Conservation (phyloP, 2,888 invertebrate genomes). For the Diplazon laetatorius region DNA sequence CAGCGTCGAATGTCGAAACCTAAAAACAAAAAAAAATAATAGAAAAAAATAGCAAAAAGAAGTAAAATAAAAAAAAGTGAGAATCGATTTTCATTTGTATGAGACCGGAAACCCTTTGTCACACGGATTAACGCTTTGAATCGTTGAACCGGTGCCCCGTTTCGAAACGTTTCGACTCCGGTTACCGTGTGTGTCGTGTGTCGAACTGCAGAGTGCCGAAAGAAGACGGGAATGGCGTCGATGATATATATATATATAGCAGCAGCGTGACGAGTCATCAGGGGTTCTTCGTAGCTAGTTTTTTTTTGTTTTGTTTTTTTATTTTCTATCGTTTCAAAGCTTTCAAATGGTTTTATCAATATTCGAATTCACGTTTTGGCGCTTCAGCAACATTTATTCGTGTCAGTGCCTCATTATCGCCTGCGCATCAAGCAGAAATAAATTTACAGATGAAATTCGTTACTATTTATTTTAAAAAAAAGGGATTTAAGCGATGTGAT, state of each 20-base stretch:
- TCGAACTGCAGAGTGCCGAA: constrained; percentile 15
- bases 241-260: constrained; percentile 28
- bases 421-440: too few species aligned
- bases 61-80: constrained; percentile 61
- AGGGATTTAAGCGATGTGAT: too few species aligned
- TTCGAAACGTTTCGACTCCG: constrained; percentile 54
- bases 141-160: constrained; percentile 55
- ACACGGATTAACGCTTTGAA: constrained; percentile 69
- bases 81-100: constrained; percentile 71
- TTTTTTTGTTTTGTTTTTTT: too few species aligned
- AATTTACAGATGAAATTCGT: too few species aligned
- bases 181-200: constrained; percentile 49
- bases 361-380: not conserved
- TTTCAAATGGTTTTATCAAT: constrained; percentile 37
- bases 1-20: constrained; percentile 42
- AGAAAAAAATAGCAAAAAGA: too few species aligned
- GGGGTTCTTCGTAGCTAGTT: constrained; percentile 42
- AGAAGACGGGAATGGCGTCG: constrained; percentile 16
- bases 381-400: not conserved
- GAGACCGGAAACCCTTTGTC: constrained; percentile 71
- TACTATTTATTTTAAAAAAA: too few species aligned
- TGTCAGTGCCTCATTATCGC: too few species aligned
- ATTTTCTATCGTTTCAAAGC: constrained; percentile 36
- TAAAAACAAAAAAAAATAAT: too few species aligned
- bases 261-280: constrained; percentile 35